Base-by-base conservation (phyloP, 2,113 vertebrate genomes). In the Pelobates fuscus region DNA sequence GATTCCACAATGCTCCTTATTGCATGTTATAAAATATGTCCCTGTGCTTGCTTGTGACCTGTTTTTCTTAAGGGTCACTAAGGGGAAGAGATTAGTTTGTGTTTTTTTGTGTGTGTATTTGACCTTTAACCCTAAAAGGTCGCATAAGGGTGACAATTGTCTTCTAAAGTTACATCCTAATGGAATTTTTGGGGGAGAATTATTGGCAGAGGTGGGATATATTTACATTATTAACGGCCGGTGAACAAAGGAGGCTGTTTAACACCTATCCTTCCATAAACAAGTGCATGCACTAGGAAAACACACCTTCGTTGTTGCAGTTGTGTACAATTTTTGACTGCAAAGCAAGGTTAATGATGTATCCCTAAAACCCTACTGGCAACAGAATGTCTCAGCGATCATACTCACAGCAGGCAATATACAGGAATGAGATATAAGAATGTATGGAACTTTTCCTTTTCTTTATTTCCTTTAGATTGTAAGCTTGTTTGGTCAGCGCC, bases 61-160 rank as follows among this genome's bases (percentile, higher is more conserved):
- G 20, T 60, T 24, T 12, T 6, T 5, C 3, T 41, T 44, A 43
- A 44, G 43, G 73, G 73, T 77, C 65, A 37, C 41, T 3, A 18
- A 52, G 57, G 69, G 65, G 43, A 77, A 77, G 54, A 67, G 57
- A 77, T 77, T 61, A 68, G 64, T 37, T 61, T 37, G 64, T 76
- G 32, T 46, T 76, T 71, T 76, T 67, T 24, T 77, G 65, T 77
- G 55, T 61, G 67, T 67, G 55, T 61, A 68, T 67, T 77, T 77
- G 73, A 77, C 73, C 57, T 67, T 54, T 77, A 68, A 67, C 73
- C 73, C n/a, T 26, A 4, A 52, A 77, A 37, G 73, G 73, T 77
- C 65, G 5, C 63, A 67, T 18, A 49, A 67, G 55, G 73, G 73
- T 68, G 64, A 77, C 27, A 77, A 77, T 77, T 68, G 73, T 77